A percentile compares a stretch with the other conserved stretches of the same genome.
Conservation (phyloP, 1,140 invertebrate genomes). For the Drosophila murphyi region DNA sequence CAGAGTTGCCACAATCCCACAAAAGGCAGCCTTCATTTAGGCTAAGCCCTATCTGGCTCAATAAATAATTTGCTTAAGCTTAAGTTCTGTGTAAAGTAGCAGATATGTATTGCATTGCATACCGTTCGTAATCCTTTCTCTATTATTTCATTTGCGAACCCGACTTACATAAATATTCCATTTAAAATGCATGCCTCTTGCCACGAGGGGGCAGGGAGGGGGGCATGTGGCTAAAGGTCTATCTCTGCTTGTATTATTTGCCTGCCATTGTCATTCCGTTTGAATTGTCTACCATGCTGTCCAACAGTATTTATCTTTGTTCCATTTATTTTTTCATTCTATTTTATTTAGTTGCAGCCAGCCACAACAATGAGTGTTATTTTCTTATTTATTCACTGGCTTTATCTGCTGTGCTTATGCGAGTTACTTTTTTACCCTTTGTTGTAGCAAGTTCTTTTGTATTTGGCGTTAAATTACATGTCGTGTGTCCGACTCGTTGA, state of each 20-base stretch:
- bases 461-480: slow-evolving; percentile 77
- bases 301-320: slow-evolving; percentile 60
- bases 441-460: slow-evolving; percentile 30
- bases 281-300: slow-evolving; percentile 6
- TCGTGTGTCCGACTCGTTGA: slow-evolving; percentile 55
- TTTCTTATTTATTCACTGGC: slow-evolving; percentile 61
- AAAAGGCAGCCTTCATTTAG: neutral
- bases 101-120: slow-evolving; percentile 50
- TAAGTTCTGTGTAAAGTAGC: slow-evolving; percentile 75
- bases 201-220: neutral
- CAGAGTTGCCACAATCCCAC: slow-evolving; percentile 5
- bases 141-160: slow-evolving; percentile 71
- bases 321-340: slow-evolving; percentile 57
- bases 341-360: slow-evolving; percentile 35
- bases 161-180: slow-evolving; percentile 79
- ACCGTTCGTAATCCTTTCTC: slow-evolving; percentile 72
- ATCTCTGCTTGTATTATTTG: slow-evolving; percentile 26
- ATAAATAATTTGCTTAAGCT: slow-evolving; percentile 81
- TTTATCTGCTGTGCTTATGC: slow-evolving; percentile 36
- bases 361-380: slow-evolving; percentile 44
- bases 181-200: slow-evolving; percentile 68
- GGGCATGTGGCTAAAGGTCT: slow-evolving; percentile 37
- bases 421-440: slow-evolving; percentile 38
- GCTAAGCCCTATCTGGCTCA: slow-evolving; percentile 45
- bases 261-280: slow-evolving; percentile 46